phyloP scores from a whole-genome alignment of 2,113 vertebrate genomes.

The Heloderma charlesbogerti region DNA sequence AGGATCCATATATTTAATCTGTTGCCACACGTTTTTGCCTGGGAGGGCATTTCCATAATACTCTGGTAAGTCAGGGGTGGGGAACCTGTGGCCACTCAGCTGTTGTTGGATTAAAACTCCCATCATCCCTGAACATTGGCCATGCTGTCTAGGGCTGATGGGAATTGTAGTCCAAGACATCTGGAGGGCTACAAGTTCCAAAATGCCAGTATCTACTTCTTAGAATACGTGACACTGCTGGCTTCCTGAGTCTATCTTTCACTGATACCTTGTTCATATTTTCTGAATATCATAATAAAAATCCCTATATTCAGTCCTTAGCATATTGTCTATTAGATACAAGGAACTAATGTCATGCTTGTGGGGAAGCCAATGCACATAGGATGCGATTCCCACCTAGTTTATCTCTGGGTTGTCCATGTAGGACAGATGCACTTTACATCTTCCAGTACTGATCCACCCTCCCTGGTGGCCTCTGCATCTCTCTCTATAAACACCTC shows the following conservation, averaged over 20 bases:
- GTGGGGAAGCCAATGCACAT: too few species aligned
- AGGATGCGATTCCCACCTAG: neutral
- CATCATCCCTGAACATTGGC: too few species aligned
- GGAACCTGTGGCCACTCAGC: too few species aligned
- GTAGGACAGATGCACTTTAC: neutral
- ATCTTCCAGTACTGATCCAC: too few species aligned
- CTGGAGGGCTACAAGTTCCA: neutral
- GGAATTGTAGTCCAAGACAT: too few species aligned
- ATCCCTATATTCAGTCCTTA: neutral
- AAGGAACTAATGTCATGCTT: neutral
- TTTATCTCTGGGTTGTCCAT: neutral
- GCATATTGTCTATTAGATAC: neutral
- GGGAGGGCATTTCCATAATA: neutral
- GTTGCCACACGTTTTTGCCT: neutral
- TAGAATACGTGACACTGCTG: neutral
- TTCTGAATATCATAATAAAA: neutral
- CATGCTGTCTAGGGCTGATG: too few species aligned
- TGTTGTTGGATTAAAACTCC: too few species aligned
- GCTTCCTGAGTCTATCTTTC: neutral
- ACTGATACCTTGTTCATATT: neutral
- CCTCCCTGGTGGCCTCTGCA: neutral
- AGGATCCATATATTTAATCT: neutral
- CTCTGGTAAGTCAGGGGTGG: neutral
- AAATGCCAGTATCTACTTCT: neutral
- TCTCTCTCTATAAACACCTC: neutral